Base-by-base conservation (phyloP, 2,888 invertebrate species). In the Macaria liturata region DNA sequence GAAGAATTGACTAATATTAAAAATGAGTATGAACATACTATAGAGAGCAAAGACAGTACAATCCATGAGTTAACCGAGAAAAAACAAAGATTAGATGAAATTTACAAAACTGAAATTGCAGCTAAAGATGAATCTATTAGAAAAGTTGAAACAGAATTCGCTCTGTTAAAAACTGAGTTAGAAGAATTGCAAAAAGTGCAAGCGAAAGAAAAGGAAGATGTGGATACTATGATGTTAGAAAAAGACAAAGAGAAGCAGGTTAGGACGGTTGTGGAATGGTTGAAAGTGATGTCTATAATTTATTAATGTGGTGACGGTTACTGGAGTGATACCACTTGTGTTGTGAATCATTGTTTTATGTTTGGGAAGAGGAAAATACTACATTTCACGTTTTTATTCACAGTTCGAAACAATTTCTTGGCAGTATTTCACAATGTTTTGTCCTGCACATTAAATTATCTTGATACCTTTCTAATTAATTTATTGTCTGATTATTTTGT, bases 241-340 rank as follows among this genome's bases (percentile, higher is more conserved):
- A 87, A 70, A 79, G 80, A 84, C 55, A 79, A 65, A 62, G 81
- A 83, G 55, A 77, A 69, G 64, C 83, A 91, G 90, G 90, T 91
- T 79, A 83, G 88, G 78, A 67, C 59, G 61, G 62, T 57, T 61
- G 60, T 71, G 66, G 60, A 68, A 68, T 74, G 74, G 67, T 57
- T 49, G 54, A 34, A 42, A 62, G 50, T 51, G 39, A 4, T 43
- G 51, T 66, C 52, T 45, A 32, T 59, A 49, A 46, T 7, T 37
- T 37, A 42, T 54, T 45, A 4, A 56, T 65, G 60, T 67, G 63
- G 65, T 65, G 63, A 46, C 49, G 64, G 64, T 65, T 30, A 32
- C 47, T 40, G 39, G 8, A 8, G 42, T 8, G 4, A n/a, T 42
- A 37, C 4, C 34, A 37, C 9, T 42, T 8, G n/a, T 42, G 42